phyloP scores from a whole-genome alignment of 2,797 vertebrate species.

The Cephalopachus bancanus region DNA sequence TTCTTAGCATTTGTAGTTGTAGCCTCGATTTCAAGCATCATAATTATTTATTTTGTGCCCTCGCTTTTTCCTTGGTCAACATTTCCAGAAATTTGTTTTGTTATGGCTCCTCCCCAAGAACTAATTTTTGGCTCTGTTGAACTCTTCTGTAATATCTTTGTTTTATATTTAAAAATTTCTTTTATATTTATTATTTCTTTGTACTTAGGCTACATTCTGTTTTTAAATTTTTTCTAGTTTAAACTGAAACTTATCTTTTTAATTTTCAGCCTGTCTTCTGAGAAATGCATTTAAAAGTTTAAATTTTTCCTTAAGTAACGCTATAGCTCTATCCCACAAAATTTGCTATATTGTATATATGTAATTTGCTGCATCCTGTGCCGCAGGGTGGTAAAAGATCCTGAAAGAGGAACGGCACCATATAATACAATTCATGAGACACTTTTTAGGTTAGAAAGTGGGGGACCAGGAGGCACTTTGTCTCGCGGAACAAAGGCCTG shows the following conservation, averaged over 20 bases:
- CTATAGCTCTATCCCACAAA: background rate
- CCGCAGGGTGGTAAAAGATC: no score
- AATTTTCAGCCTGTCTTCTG: background rate
- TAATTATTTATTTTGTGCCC: background rate
- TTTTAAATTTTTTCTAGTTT: conserved; percentile 12
- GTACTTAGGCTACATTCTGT: background rate
- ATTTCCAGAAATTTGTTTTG: background rate
- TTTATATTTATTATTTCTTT: conserved; percentile 4
- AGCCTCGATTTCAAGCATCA: background rate
- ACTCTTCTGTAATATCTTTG: background rate
- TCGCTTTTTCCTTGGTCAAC: background rate
- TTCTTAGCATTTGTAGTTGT: background rate
- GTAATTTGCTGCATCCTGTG: background rate
- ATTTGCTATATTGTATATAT: background rate
- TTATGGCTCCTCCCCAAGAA: background rate
- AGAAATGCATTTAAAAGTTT: background rate
- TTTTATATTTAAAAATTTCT: conserved; percentile 1
- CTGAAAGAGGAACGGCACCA: no score
- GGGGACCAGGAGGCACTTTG: no score
- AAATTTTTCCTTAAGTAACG: background rate
- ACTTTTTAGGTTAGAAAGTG: no score
- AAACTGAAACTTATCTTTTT: background rate
- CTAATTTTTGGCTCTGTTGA: background rate
- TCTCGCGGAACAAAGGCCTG: no score
- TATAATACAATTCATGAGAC: no score